Percentiles rank a stretch among this genome's conserved stretches.
Evolutionary conservation across 2,888 invertebrate genomes (phyloP).

Genomic region (Octonoba sinensis): DNA sequence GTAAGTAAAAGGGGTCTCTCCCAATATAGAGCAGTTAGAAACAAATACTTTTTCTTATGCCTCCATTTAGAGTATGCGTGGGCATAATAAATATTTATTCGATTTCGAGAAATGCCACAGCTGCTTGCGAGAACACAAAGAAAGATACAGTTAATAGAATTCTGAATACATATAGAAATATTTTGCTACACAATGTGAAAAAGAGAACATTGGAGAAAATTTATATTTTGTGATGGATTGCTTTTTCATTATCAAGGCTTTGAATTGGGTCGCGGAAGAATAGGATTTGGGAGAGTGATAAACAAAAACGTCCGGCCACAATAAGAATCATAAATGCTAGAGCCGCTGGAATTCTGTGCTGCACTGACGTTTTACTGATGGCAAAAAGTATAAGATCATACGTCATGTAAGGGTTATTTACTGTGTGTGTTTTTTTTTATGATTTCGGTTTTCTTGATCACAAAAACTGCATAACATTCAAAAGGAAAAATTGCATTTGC

Average conservation of each 20-base stretch:
- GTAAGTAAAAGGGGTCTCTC: no score
- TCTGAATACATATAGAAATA: slow-evolving; percentile 55
- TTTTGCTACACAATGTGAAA: slow-evolving; percentile 43
- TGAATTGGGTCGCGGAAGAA: slow-evolving; percentile 4
- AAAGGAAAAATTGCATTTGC: no score
- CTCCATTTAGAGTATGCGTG: slow-evolving; percentile 15
- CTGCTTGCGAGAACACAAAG: slow-evolving; percentile 30
- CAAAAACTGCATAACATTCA: no score
- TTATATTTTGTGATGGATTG: slow-evolving; percentile 38
- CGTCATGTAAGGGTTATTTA: no score
- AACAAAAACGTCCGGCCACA: neutral
- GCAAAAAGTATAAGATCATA: no score
- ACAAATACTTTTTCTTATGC: neutral
- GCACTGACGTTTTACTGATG: no score
- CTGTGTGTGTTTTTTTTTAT: no score
- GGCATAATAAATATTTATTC: slow-evolving; percentile 59
- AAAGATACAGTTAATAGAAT: slow-evolving; percentile 43
- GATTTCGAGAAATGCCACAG: slow-evolving; percentile 27
- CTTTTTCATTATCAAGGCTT: slow-evolving; percentile 44
- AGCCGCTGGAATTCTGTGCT: no score
- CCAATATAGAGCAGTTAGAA: no score
- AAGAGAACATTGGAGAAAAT: slow-evolving; percentile 9
- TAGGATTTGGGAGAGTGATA: no score
- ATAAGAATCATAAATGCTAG: slow-evolving; percentile 12
- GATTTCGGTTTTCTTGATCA: no score